phyloP scores from a whole-genome alignment of 2,113 vertebrate genomes.

The Rhinoptilus africanus region DNA sequence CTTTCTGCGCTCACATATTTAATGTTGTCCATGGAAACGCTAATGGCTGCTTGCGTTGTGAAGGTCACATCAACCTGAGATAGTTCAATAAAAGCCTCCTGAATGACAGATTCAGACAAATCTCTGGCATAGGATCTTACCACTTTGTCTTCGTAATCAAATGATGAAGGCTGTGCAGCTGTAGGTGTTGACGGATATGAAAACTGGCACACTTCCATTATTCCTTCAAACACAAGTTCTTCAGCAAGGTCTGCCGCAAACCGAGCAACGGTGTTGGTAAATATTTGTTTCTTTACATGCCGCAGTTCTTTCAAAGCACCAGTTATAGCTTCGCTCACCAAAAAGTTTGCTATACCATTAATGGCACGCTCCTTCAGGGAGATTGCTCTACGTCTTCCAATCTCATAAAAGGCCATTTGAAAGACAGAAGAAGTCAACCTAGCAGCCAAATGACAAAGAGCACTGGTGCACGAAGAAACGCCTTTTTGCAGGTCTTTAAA shows the following conservation, averaged over 20 bases:
- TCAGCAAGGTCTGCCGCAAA: constrained; percentile 95
- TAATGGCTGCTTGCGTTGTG: constrained; percentile 91
- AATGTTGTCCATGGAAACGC: constrained; percentile 88
- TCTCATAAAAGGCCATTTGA: constrained; percentile 96
- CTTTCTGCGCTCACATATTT: constrained; percentile 84
- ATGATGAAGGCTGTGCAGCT: constrained; percentile 72
- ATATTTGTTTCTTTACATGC: constrained; percentile 91
- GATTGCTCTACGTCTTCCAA: constrained; percentile 86
- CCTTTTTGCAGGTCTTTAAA: constrained; percentile 94
- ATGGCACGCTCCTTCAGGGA: constrained; percentile 89
- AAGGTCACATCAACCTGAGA: constrained; percentile 92
- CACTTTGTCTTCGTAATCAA: constrained; percentile 85
- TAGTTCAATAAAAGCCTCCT: constrained; percentile 96
- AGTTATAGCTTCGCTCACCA: constrained; percentile 90
- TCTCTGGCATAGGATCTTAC: constrained; percentile 92
- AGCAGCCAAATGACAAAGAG: constrained; percentile 89
- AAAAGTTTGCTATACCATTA: constrained; percentile 86
- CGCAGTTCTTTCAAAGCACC: constrained; percentile 89
- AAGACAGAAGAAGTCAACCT: constrained; percentile 92
- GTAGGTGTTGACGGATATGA: constrained; percentile 87
- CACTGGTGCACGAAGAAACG: constrained; percentile 90
- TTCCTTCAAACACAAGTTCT: constrained; percentile 95
- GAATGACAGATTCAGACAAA: constrained; percentile 94
- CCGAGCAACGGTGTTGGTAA: constrained; percentile 84
- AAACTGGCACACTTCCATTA: constrained; percentile 99